Evolutionary conservation across 2,888 invertebrate genomes (phyloP).

Genomic region (Chelonus formosanus): DNA sequence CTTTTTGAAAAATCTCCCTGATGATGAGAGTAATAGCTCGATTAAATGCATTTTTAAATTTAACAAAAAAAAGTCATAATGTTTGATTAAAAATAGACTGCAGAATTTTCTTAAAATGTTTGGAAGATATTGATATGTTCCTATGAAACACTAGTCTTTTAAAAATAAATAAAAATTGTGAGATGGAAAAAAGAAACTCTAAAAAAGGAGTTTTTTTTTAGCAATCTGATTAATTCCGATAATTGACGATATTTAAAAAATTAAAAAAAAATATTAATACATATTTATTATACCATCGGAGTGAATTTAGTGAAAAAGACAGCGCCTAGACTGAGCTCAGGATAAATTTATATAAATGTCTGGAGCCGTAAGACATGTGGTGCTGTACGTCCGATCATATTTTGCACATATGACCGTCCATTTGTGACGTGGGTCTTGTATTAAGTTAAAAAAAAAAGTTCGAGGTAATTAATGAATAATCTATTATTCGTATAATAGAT

Average conservation of each 20-base stretch:
- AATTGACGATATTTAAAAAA: background rate
- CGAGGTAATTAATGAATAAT: conserved; percentile 20
- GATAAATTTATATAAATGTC: conserved; percentile 34
- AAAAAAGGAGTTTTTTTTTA: background rate
- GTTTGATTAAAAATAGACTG: too few relatives aligned
- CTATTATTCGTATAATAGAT: conserved; percentile 36
- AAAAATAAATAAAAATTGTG: too few relatives aligned
- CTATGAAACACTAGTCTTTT: too few relatives aligned
- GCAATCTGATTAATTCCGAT: background rate
- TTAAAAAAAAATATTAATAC: conserved; percentile 20
- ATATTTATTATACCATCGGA: conserved; percentile 29
- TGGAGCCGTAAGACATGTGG: conserved; percentile 58
- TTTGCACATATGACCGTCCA: conserved; percentile 46
- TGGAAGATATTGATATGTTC: too few relatives aligned
- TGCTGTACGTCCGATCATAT: conserved; percentile 52
- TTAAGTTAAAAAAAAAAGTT: conserved; percentile 29
- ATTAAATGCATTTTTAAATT: too few relatives aligned
- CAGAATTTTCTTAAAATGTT: too few relatives aligned
- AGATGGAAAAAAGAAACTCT: background rate
- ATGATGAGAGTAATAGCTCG: too few relatives aligned
- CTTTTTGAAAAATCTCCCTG: too few relatives aligned
- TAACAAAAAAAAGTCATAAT: too few relatives aligned
- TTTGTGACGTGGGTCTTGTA: conserved; percentile 46
- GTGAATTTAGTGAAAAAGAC: conserved; percentile 29
- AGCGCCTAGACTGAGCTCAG: conserved; percentile 60